Evolutionary conservation across 2,888 invertebrate species (phyloP), one percentile per base, ranked within the genome.

Genomic region (Tortricodes alternella): DNA sequence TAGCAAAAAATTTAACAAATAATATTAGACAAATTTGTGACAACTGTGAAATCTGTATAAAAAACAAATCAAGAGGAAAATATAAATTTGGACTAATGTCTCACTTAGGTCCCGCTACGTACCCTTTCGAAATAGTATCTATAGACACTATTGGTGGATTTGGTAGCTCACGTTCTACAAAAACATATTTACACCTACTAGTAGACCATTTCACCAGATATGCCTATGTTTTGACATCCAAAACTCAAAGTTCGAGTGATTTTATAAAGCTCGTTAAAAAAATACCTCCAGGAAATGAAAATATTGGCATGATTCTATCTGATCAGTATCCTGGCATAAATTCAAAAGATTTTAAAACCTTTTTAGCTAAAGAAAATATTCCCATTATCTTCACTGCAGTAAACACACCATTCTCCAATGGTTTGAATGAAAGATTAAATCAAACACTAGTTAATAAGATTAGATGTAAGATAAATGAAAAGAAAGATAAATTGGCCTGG

Each of bases 401-500:
- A 50, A 62, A 69, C 35, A 38, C 68, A n/a, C n/a, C n/a, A n/a
- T n/a, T n/a, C n/a, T n/a, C n/a, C n/a, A n/a, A n/a, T n/a, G n/a
- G n/a, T n/a, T n/a, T n/a, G n/a, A n/a, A n/a, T n/a, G n/a, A n/a
- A n/a, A n/a, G n/a, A n/a, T n/a, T n/a, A n/a, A n/a, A 23, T 65
- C 68, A 72, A 62, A 66, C 70, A 4, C 16, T 69, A 21, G 62
- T 70, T 0, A 72, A 74, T 53, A 70, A 71, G 58, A 72, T 69
- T 0, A 60, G 69, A 53, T 71, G 70, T 44, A 65, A 58, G 49
- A 63, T 71, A 44, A 71, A 72, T 52, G 68, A 71, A 61, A 46
- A 50, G 7, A 44, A 60, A 0, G 57, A 56, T 11, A 51, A 67
- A 56, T 59, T 3, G 21, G 64, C 71, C 11, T 73, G 69, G 71